These are phyloP conservation scores for Rana temporaria DNA, from an alignment of 2,113 vertebrate genomes.

Conservation along the genomic window DNA sequence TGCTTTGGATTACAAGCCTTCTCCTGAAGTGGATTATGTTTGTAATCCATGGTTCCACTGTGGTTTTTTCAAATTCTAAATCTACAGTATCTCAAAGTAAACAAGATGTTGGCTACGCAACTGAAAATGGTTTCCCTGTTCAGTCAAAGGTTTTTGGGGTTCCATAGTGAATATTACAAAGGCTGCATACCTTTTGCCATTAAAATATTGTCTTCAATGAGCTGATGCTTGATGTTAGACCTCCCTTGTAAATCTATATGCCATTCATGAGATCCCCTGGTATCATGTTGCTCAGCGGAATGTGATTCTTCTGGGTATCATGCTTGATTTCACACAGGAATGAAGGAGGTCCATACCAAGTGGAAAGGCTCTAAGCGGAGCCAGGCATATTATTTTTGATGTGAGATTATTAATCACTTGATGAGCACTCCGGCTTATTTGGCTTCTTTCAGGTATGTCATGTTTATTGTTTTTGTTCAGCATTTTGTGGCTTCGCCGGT, in stretches of 20 bases:
- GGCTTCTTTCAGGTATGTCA: background rate
- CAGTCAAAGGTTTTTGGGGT: no score
- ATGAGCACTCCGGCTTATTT: background rate
- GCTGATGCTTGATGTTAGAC: background rate
- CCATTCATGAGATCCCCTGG: background rate
- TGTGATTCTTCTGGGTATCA: conserved; percentile 33
- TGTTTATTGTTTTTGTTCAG: background rate
- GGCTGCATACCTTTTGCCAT: no score
- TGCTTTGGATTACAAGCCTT: no score
- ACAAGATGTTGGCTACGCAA: no score
- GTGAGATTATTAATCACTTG: background rate
- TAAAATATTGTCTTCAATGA: no score
- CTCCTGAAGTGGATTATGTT: no score
- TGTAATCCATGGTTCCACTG: no score
- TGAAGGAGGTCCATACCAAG: conserved; percentile 21
- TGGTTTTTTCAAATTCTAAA: no score
- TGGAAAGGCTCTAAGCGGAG: background rate
- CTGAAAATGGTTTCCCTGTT: no score
- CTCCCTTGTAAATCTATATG: background rate
- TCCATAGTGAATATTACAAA: no score
- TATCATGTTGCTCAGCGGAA: conserved; percentile 28
- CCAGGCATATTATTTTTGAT: conserved; percentile 26
- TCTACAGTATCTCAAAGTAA: no score
- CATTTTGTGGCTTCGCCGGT: background rate
- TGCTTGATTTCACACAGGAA: conserved; percentile 53